Percentiles rank a stretch among this genome's conserved stretches.
These are phyloP conservation scores for Apis cerana DNA, from an alignment of 1,140 invertebrate species.

Conservation along the genomic window DNA sequence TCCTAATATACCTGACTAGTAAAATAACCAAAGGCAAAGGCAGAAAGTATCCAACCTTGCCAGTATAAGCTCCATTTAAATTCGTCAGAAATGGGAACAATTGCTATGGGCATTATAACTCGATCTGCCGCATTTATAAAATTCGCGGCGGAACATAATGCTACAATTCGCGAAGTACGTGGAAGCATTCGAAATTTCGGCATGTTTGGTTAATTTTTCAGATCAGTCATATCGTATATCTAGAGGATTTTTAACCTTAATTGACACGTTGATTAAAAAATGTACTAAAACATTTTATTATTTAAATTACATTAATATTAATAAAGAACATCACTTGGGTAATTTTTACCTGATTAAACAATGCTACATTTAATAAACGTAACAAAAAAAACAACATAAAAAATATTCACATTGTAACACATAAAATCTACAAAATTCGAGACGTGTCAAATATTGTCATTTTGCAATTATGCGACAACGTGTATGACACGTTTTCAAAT, in stretches of 20 bases:
- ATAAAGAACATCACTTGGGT: background rate
- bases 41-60: slow-evolving; percentile 90
- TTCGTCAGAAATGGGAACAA: slow-evolving; percentile 88
- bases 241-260: slow-evolving; percentile 11
- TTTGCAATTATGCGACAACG: background rate
- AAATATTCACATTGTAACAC: background rate
- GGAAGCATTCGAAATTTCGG: slow-evolving; percentile 80
- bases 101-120: slow-evolving; percentile 91
- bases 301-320: background rate
- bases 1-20: slow-evolving; percentile 86
- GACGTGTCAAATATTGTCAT: slow-evolving; percentile 38
- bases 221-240: slow-evolving; percentile 34
- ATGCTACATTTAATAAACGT: slow-evolving; percentile 15
- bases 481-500: background rate
- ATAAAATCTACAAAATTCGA: background rate
- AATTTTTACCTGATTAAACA: background rate
- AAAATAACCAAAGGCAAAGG: slow-evolving; percentile 91
- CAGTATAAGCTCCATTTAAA: slow-evolving; percentile 88
- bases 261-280: background rate
- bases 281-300: background rate
- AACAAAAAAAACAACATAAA: slow-evolving; percentile 10
- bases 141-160: slow-evolving; percentile 88
- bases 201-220: slow-evolving; percentile 68
- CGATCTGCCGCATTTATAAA: slow-evolving; percentile 91
- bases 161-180: slow-evolving; percentile 84